A percentile compares a stretch with the other conserved stretches of the same genome.
phyloP scores from a whole-genome alignment of 2,113 vertebrate species.

The Noctilio leporinus region DNA sequence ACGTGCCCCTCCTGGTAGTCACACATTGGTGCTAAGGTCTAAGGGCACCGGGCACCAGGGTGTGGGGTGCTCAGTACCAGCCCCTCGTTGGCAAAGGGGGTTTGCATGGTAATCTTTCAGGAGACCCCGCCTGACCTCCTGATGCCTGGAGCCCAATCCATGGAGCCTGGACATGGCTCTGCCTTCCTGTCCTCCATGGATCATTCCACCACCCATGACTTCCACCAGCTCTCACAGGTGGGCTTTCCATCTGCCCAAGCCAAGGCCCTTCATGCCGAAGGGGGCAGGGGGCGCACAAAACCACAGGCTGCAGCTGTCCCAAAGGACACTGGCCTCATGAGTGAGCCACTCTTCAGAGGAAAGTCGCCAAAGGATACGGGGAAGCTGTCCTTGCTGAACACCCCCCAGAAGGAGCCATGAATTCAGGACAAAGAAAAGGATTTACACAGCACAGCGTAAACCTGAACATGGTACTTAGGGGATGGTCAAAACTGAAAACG shows the following conservation, averaged over 20 bases:
- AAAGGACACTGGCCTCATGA: background rate
- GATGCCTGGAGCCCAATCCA: background rate
- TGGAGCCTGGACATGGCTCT: background rate
- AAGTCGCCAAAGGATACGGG: background rate
- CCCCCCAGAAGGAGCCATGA: background rate
- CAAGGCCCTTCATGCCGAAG: background rate
- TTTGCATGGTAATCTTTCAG: background rate
- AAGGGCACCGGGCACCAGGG: background rate
- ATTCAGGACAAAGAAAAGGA: background rate
- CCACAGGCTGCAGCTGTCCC: background rate
- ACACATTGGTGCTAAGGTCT: background rate
- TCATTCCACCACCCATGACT: accelerated
- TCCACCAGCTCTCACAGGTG: background rate
- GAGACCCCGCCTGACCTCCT: background rate
- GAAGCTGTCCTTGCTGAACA: background rate
- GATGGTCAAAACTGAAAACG: background rate
- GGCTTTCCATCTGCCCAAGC: background rate
- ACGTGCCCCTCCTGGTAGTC: background rate
- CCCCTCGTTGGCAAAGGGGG: background rate
- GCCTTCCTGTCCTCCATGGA: background rate
- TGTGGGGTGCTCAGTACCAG: background rate
- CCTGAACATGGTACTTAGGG: background rate
- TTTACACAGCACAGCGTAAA: background rate
- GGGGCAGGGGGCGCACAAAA: background rate
- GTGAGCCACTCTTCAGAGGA: background rate